These are phyloP conservation scores for Pica pica DNA, from an alignment of 2,113 vertebrate species.

Conservation along the genomic window DNA sequence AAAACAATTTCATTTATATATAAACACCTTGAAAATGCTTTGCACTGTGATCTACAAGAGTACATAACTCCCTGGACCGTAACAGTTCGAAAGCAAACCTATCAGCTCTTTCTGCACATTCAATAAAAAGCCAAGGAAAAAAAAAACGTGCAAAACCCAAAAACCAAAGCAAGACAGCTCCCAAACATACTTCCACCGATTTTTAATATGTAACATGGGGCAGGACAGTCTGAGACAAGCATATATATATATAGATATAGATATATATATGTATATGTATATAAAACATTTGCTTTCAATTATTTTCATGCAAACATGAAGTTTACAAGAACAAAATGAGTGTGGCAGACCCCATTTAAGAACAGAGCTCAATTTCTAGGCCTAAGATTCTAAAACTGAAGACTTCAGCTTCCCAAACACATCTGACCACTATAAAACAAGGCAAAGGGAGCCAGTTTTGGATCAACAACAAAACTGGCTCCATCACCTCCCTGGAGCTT, in stretches of 20 bases:
- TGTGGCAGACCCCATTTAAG: background rate
- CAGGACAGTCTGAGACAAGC: background rate
- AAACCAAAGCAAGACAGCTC: background rate
- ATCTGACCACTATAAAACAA: background rate
- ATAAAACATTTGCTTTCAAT: too few relatives aligned
- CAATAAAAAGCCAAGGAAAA: background rate
- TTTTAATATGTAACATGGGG: background rate
- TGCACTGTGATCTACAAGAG: background rate
- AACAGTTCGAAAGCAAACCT: background rate
- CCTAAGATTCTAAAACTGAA: background rate
- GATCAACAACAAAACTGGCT: background rate
- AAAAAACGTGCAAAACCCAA: background rate
- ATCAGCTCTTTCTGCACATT: background rate
- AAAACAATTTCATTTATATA: background rate
- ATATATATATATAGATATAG: background rate
- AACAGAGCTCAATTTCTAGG: background rate
- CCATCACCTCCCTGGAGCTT: background rate
- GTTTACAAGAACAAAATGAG: background rate
- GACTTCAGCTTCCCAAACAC: background rate
- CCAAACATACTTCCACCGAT: background rate
- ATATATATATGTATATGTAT: background rate
- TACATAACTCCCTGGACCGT: background rate
- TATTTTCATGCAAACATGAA: background rate
- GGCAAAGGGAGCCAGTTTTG: accelerated
- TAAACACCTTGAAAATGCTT: background rate